Evolutionary conservation across 2,888 invertebrate species (phyloP).

Genomic region (Euspilapteryx auroguttella): DNA sequence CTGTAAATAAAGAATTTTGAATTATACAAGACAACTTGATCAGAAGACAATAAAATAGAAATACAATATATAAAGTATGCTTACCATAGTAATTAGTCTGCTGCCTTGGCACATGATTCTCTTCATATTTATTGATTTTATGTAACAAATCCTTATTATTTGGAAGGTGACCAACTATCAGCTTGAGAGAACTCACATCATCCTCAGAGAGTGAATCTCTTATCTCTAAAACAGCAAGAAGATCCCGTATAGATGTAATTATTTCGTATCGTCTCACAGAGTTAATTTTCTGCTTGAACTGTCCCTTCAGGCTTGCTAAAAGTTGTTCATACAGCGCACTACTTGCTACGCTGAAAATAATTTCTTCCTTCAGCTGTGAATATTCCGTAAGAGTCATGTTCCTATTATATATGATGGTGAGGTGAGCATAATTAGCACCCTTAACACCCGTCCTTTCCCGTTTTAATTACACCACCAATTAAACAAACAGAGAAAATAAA

Average conservation of each 20-base stretch:
- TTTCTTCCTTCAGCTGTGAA: slow-evolving; percentile 11
- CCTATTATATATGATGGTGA: too few relatives aligned
- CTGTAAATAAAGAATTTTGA: too few relatives aligned
- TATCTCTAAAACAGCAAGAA: neutral
- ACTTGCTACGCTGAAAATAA: slow-evolving; percentile 5
- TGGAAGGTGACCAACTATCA: too few relatives aligned
- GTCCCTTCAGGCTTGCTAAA: neutral
- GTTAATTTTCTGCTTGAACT: slow-evolving; percentile 1
- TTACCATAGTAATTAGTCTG: neutral
- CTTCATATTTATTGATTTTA: slow-evolving; percentile 1
- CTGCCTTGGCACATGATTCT: slow-evolving; percentile 2
- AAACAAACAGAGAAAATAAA: too few relatives aligned
- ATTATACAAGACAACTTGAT: too few relatives aligned
- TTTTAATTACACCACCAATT: too few relatives aligned
- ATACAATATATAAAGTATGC: too few relatives aligned
- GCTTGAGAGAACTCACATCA: slow-evolving; percentile 1
- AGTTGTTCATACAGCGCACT: neutral
- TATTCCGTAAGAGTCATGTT: slow-evolving; percentile 34
- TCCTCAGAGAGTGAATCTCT: neutral
- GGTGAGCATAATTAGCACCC: too few relatives aligned
- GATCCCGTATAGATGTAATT: neutral
- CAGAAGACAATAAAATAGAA: too few relatives aligned
- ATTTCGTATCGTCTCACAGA: neutral
- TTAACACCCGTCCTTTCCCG: too few relatives aligned
- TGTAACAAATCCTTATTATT: too few relatives aligned